Evolutionary conservation across 2,113 vertebrate genomes (phyloP).

Genomic region (Phylloscopus whistleri): DNA sequence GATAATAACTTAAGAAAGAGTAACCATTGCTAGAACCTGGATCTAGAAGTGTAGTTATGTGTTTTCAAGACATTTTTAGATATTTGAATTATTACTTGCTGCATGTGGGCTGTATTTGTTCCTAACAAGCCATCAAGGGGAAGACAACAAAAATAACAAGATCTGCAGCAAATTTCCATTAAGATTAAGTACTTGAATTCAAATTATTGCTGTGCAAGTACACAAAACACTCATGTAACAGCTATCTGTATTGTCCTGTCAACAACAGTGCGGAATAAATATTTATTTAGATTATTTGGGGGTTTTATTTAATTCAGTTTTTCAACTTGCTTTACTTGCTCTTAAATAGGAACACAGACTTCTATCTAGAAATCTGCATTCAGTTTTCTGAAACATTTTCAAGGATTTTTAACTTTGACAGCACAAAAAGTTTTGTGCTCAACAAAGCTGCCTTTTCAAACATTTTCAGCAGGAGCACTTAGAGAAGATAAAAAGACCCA

Average conservation of each 20-base stretch:
- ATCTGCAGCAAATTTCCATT: neutral
- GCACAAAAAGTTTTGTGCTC: neutral
- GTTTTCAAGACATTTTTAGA: neutral
- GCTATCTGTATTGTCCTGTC: neutral
- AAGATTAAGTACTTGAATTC: neutral
- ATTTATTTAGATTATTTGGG: neutral
- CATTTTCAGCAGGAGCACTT: neutral
- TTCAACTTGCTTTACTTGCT: neutral
- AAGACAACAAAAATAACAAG: neutral
- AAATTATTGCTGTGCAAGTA: neutral
- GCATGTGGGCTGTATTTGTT: neutral
- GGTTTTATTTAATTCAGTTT: neutral
- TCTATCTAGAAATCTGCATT: neutral
- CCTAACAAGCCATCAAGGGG: neutral
- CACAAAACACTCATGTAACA: neutral
- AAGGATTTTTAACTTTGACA: neutral
- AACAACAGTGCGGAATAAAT: neutral
- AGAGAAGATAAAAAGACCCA: neutral
- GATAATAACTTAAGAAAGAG: neutral
- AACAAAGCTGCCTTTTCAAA: neutral
- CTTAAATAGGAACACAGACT: neutral
- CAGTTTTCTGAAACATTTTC: neutral
- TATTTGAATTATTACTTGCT: neutral
- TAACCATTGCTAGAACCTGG: neutral
- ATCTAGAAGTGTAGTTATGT: neutral